phyloP scores from a whole-genome alignment of 2,888 invertebrate genomes.

The Heliconius cydno region DNA sequence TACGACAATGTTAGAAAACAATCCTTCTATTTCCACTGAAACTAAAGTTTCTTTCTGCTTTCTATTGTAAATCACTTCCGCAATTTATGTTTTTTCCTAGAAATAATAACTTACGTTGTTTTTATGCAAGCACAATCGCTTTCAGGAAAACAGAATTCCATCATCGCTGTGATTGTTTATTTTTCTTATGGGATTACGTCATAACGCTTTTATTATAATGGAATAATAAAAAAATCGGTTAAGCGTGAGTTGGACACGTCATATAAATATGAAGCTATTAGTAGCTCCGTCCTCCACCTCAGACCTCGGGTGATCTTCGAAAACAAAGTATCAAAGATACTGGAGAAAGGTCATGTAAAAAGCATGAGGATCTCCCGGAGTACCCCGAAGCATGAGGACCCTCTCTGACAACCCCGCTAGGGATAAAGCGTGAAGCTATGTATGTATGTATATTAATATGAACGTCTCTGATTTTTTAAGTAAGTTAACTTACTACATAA shows the following conservation, averaged over 20 bases:
- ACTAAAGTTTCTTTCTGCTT: conserved; percentile 26
- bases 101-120: conserved; percentile 29
- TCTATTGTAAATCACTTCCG: conserved; percentile 27
- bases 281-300: too few relatives aligned
- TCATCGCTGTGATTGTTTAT: conserved; percentile 17
- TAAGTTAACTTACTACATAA: too few relatives aligned
- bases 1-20: background rate
- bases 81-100: conserved; percentile 24
- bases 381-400: too few relatives aligned
- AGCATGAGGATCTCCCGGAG: too few relatives aligned
- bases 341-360: too few relatives aligned
- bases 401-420: too few relatives aligned
- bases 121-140: conserved; percentile 17
- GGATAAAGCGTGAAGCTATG: too few relatives aligned
- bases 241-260: background rate
- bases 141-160: conserved; percentile 12
- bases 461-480: too few relatives aligned
- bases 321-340: too few relatives aligned
- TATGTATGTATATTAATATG: too few relatives aligned
- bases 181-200: background rate
- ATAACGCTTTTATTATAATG: conserved; percentile 4
- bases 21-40: background rate
- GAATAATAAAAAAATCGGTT: background rate
- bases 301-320: too few relatives aligned
- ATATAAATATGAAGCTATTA: too few relatives aligned